Conservation (phyloP, 2,113 vertebrate genomes). For the Xiphias gladius region DNA sequence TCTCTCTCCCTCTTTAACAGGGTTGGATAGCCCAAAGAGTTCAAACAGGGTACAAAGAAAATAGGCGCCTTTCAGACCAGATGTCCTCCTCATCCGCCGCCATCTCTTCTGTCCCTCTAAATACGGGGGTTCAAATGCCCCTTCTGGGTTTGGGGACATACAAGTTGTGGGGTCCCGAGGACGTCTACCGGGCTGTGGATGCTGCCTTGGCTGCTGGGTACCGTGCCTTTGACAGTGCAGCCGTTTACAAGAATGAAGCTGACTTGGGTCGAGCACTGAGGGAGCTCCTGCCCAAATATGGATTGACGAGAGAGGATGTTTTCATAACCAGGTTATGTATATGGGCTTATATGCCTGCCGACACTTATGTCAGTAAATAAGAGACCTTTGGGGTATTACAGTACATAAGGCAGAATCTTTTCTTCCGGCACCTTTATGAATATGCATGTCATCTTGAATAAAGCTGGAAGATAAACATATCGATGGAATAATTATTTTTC, state of each 20-base stretch:
- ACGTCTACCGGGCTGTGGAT: conserved; percentile 76
- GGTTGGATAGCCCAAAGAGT: neutral
- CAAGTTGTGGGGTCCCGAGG: conserved; percentile 75
- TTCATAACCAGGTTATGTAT: conserved; percentile 83
- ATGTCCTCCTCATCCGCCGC: conserved; percentile 55
- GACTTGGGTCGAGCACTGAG: conserved; percentile 81
- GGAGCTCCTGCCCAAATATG: conserved; percentile 83
- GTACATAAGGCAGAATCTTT: neutral
- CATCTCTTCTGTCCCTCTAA: conserved; percentile 73
- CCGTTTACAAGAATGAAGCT: conserved; percentile 86
- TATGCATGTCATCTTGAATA: neutral
- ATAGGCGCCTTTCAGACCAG: neutral
- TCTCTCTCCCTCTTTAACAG: conserved; percentile 1
- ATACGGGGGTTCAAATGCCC: conserved; percentile 84
- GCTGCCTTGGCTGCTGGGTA: conserved; percentile 85
- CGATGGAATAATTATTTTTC: neutral
- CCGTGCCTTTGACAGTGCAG: conserved; percentile 87
- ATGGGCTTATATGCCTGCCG: neutral
- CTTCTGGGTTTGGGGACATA: conserved; percentile 88
- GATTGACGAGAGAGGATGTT: conserved; percentile 81
- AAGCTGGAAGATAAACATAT: neutral
- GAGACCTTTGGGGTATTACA: neutral
- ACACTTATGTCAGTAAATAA: neutral
- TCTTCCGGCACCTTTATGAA: neutral
- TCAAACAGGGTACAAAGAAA: neutral